Conservation (phyloP, 23 tunicate genomes). For the Ascidia mentula region DNA sequence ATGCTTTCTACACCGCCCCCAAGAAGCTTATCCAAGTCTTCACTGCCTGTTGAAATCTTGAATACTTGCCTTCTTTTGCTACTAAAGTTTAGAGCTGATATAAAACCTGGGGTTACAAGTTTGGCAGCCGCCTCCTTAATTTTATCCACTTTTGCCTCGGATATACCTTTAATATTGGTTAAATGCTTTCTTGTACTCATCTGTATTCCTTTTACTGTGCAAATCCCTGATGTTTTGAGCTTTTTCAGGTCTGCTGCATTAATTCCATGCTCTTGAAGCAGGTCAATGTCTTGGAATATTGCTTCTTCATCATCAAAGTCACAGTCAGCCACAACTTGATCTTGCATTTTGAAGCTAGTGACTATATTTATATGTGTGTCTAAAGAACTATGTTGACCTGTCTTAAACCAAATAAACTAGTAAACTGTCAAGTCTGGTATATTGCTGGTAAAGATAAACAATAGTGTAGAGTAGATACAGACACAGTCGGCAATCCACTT, state of each 20-base stretch:
- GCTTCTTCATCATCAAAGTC: constrained; percentile 70
- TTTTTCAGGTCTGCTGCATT: constrained; percentile 94
- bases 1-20: constrained; percentile 99
- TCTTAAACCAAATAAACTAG: too few species aligned
- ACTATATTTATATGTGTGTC: too few species aligned
- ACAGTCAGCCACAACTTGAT: constrained; percentile 47
- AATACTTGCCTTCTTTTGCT: constrained; percentile 82
- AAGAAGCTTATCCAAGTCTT: constrained; percentile 85
- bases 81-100: constrained; percentile 82
- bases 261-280: constrained; percentile 86
- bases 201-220: constrained; percentile 95
- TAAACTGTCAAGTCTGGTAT: too few species aligned
- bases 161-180: constrained; percentile 92
- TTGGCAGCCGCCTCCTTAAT: constrained; percentile 94
- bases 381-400: too few species aligned
- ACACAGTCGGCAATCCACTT: too few species aligned
- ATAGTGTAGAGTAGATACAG: too few species aligned
- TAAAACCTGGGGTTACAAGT: constrained; percentile 78
- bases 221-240: constrained; percentile 84
- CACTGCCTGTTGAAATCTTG: constrained; percentile 84
- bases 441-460: too few species aligned
- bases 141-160: constrained; percentile 98
- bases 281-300: constrained; percentile 72
- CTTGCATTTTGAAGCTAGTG: constrained; percentile 37
- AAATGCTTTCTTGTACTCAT: constrained; percentile 89